Conservation (phyloP, 2,113 vertebrate species). For the Argyrosomus japonicus region DNA sequence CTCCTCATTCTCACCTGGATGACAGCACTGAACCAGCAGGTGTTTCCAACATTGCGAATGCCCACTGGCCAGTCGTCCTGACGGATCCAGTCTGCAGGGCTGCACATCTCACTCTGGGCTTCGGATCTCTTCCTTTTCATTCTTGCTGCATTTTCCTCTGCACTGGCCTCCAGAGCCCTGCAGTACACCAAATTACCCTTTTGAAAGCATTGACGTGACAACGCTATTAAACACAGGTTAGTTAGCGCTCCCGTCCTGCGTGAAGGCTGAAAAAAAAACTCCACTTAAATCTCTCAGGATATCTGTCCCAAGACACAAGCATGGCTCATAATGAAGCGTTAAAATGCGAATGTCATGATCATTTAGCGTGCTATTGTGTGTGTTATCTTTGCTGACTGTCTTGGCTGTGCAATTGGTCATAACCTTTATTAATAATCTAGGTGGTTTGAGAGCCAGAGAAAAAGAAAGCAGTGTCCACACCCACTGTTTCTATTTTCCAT, state of each 20-base stretch:
- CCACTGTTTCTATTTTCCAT: neutral
- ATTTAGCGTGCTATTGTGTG: neutral
- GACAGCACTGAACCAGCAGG: constrained; percentile 98
- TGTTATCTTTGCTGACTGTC: neutral
- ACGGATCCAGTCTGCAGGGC: constrained; percentile 90
- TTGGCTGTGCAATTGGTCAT: neutral
- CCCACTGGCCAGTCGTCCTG: constrained; percentile 93
- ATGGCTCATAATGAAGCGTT: neutral
- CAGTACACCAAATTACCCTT: neutral
- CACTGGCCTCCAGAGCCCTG: constrained; percentile 85
- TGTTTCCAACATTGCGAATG: constrained; percentile 96
- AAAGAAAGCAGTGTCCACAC: neutral
- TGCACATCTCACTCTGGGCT: constrained; percentile 87
- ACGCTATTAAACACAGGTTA: neutral
- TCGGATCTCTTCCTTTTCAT: constrained; percentile 94
- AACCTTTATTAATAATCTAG: neutral
- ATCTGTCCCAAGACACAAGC: neutral
- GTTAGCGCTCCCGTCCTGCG: neutral
- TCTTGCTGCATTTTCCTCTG: constrained; percentile 85
- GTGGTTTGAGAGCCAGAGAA: neutral
- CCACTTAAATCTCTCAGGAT: neutral
- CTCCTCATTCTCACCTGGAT: constrained; percentile 89
- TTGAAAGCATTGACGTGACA: neutral
- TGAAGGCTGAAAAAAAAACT: neutral
- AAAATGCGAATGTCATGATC: neutral